Percentiles rank a stretch among this genome's conserved stretches.
These are phyloP conservation scores for Rhynchophorus ferrugineus DNA, from an alignment of 1,140 invertebrate species.

Conservation along the genomic window DNA sequence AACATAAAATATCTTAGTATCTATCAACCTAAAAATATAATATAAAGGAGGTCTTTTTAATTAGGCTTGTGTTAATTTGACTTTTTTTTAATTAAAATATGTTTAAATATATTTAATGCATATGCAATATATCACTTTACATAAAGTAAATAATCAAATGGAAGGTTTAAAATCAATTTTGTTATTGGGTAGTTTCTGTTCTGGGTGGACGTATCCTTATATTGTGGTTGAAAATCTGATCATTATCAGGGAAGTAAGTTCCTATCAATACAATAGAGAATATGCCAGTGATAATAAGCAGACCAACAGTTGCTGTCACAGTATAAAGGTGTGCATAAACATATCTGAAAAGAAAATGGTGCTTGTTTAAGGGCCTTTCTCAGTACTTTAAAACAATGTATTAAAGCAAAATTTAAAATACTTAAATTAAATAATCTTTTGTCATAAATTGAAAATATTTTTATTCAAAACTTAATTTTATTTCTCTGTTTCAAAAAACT, in stretches of 20 bases:
- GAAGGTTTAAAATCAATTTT: too few species aligned
- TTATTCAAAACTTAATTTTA: background rate
- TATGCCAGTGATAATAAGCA: slow-evolving; percentile 36
- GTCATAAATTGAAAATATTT: background rate
- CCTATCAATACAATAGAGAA: slow-evolving; percentile 36
- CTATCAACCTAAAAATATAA: too few species aligned
- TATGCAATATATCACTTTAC: too few species aligned
- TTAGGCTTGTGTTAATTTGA: too few species aligned
- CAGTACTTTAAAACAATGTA: too few species aligned
- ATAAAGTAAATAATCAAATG: too few species aligned
- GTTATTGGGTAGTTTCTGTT: too few species aligned
- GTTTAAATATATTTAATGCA: too few species aligned
- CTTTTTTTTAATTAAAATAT: too few species aligned
- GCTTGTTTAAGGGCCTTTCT: too few species aligned
- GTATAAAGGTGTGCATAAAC: slow-evolving; percentile 40
- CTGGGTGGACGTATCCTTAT: background rate
- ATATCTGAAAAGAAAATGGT: slow-evolving; percentile 32
- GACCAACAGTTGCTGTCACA: slow-evolving; percentile 36
- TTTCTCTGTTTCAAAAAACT: background rate
- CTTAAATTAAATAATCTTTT: slow-evolving; percentile 2
- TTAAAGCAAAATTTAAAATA: slow-evolving; percentile 5
- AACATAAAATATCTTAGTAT: too few species aligned
- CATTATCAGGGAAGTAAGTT: slow-evolving; percentile 35
- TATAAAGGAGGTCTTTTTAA: too few species aligned
- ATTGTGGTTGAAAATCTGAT: background rate